Evolutionary conservation across 2,888 invertebrate genomes (phyloP), one percentile per base, ranked within the genome.

Genomic region (Euspilapteryx auroguttella): DNA sequence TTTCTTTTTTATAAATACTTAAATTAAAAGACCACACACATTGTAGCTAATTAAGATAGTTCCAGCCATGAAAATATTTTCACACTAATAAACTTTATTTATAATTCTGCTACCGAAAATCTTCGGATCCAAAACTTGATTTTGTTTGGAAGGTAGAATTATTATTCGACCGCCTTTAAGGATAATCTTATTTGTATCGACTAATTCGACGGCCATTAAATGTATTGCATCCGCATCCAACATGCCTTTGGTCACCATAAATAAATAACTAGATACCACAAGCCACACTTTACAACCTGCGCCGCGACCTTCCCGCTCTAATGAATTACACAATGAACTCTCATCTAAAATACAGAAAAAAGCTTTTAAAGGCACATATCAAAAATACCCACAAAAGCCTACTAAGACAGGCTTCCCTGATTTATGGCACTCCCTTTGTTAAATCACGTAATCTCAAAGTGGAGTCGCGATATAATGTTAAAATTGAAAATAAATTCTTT

Each of bases 331-430:
- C 75, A 73, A 73, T 71, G 71, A 75, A 69, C 58, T 66, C 75
- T 75, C 75, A 73, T 75, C 73, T 75, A 69, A n/a, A 73, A 75
- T 75, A 75, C 75, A 75, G 69, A 75, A 75, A 75, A 75, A 75
- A 75, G 73, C 75, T 75, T 75, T 75, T 75, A 75, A 71, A 75
- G 66, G 73, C 75, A 75, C 75, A 75, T 69, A 73, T 75, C 75
- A 75, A 75, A 73, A 75, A 71, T 75, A 55, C 71, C 66, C 65
- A 73, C 73, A 68, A 69, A 64, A 69, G 75, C 73, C 71, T 75
- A 66, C 75, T 73, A 73, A 75, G 75, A 75, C 73, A 69, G 69
- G 65, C 61, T 62, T 51, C 44, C 42, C 54, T 63, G 69, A 75
- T 75, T 75, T 75, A 75, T 75, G 51, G 55, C 62, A 48, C 58